Percentiles rank a stretch among this genome's conserved stretches.
Evolutionary conservation across 2,797 vertebrate species (phyloP).

Genomic region (Galaxias olidus): DNA sequence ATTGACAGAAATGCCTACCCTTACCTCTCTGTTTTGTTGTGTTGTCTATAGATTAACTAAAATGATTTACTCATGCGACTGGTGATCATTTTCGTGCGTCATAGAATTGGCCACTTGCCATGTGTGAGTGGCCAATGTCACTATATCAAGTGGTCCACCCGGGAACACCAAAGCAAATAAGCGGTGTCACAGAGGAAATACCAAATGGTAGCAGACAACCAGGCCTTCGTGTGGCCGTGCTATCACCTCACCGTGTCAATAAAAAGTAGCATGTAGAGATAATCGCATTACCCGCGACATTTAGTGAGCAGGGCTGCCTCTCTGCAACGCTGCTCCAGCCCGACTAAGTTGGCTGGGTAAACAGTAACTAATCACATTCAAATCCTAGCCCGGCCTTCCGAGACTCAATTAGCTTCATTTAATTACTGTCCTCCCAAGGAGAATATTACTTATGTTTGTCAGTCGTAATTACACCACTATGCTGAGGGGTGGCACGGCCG

Average conservation of each 20-base stretch:
- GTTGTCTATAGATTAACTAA: no score
- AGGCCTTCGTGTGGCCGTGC: slow-evolving; percentile 12
- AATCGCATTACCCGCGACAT: slow-evolving; percentile 41
- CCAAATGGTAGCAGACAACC: slow-evolving; percentile 19
- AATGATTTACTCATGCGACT: no score
- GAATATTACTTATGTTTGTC: slow-evolving; percentile 54
- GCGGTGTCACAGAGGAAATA: slow-evolving; percentile 6
- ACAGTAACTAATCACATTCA: slow-evolving; percentile 52
- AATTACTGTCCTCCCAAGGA: slow-evolving; percentile 59
- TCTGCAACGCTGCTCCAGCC: slow-evolving; percentile 35
- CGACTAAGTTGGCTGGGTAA: slow-evolving; percentile 46
- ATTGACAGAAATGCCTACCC: slow-evolving; percentile 31
- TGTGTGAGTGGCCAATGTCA: no score
- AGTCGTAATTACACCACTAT: slow-evolving; percentile 41
- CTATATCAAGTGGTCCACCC: background rate
- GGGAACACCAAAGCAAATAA: background rate
- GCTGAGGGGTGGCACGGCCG: background rate
- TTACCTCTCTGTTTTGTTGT: background rate
- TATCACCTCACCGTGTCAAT: slow-evolving; percentile 26
- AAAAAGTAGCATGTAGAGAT: slow-evolving; percentile 32
- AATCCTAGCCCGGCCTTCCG: slow-evolving; percentile 44
- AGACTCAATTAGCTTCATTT: slow-evolving; percentile 63
- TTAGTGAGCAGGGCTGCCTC: slow-evolving; percentile 32
- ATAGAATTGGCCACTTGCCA: no score
- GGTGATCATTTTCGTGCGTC: no score